Conservation (phyloP, 2,888 invertebrate species). For the Yponomeuta sedellus region DNA sequence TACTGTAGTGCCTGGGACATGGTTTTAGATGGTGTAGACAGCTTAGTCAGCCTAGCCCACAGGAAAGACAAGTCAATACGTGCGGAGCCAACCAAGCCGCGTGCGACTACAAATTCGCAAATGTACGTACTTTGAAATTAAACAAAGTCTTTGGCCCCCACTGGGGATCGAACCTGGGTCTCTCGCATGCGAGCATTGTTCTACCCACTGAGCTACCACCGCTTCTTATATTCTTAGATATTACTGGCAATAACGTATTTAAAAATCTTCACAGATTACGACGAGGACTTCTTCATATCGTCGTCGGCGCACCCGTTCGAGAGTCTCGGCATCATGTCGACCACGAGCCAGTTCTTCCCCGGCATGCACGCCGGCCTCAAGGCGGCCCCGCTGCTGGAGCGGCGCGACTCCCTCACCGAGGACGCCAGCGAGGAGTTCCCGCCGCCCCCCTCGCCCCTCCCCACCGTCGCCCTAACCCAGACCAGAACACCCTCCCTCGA, state of each 20-base stretch:
- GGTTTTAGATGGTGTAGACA: too few relatives aligned
- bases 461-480: slow-evolving; percentile 32
- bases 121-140: too few relatives aligned
- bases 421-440: slow-evolving; percentile 38
- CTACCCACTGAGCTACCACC: too few relatives aligned
- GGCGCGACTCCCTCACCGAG: slow-evolving; percentile 33
- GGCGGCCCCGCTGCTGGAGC: slow-evolving; percentile 34
- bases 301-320: slow-evolving; percentile 85
- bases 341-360: slow-evolving; percentile 83
- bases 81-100: too few relatives aligned
- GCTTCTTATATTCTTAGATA: too few relatives aligned
- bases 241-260: background rate
- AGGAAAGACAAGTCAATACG: too few relatives aligned
- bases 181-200: too few relatives aligned
- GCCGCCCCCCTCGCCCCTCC: slow-evolving; percentile 36
- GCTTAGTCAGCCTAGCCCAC: too few relatives aligned
- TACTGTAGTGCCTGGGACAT: too few relatives aligned
- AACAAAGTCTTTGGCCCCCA: too few relatives aligned
- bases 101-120: too few relatives aligned
- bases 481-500: slow-evolving; percentile 55
- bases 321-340: slow-evolving; percentile 69
- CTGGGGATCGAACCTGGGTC: too few relatives aligned
- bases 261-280: slow-evolving; percentile 51
- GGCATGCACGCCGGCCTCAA: slow-evolving; percentile 64
- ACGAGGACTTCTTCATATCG: slow-evolving; percentile 85